Percentiles rank a stretch among this genome's conserved stretches.
These are phyloP conservation scores for Cephus pygmeus DNA, from an alignment of 2,888 invertebrate species.

Conservation along the genomic window DNA sequence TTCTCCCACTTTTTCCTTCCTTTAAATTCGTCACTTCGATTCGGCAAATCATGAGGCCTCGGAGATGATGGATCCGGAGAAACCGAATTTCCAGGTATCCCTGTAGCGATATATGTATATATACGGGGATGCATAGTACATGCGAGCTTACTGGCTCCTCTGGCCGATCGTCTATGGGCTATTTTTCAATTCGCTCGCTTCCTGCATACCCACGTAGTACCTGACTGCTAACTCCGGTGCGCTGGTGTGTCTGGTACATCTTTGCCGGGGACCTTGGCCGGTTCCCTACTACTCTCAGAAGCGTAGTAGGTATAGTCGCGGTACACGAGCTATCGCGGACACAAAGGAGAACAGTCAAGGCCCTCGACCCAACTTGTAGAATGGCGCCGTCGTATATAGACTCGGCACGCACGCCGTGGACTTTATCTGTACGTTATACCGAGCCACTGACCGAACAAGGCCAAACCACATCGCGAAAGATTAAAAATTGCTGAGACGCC, in stretches of 20 bases:
- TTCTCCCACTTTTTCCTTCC: conserved; percentile 6
- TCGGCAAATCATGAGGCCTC: background rate
- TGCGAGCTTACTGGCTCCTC: too few relatives aligned
- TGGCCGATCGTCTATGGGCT: background rate
- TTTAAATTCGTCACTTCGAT: background rate
- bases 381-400: background rate
- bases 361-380: conserved; percentile 18
- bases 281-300: background rate
- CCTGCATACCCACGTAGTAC: background rate
- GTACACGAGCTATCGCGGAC: conserved; percentile 18
- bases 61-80: background rate
- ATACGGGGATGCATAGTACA: too few relatives aligned
- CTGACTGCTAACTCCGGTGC: background rate
- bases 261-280: conserved; percentile 10
- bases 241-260: background rate
- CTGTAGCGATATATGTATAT: too few relatives aligned
- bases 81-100: background rate
- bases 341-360: conserved; percentile 15
- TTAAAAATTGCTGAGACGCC: background rate
- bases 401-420: background rate
- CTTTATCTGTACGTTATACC: background rate
- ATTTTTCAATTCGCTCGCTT: background rate
- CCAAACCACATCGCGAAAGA: conserved; percentile 28
- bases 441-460: conserved; percentile 59
- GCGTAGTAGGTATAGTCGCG: background rate